A percentile compares a stretch with the other conserved stretches of the same genome.
phyloP scores from a whole-genome alignment of 2,888 invertebrate genomes.

The Steinernema hermaphroditum region DNA sequence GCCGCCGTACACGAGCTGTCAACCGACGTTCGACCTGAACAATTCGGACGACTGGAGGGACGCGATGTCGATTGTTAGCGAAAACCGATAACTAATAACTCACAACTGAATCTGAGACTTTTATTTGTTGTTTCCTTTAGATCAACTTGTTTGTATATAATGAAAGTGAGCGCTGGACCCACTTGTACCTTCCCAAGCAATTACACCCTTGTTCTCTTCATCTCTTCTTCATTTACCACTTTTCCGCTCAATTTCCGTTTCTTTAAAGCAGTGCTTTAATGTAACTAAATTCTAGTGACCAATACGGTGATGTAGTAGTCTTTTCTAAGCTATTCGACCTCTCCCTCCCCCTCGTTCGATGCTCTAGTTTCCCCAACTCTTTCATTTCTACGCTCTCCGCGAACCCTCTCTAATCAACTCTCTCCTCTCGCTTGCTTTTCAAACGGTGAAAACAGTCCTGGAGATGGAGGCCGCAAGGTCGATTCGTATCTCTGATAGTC shows the following conservation, averaged over 20 bases:
- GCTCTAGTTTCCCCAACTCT: too few species aligned
- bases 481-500: too few species aligned
- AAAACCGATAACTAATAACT: conserved; percentile 26
- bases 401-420: too few species aligned
- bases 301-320: conserved; percentile 22
- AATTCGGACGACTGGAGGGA: conserved; percentile 22
- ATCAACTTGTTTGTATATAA: conserved; percentile 16
- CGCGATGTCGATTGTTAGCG: conserved; percentile 4
- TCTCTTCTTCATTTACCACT: background rate
- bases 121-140: background rate
- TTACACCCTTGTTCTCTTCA: background rate
- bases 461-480: too few species aligned
- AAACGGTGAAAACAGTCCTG: too few species aligned
- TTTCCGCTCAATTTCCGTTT: background rate
- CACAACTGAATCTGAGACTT: conserved; percentile 14
- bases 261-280: conserved; percentile 28
- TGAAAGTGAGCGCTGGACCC: conserved; percentile 24
- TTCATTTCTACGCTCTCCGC: too few species aligned
- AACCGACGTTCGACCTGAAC: background rate
- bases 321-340: background rate
- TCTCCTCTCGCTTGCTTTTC: too few species aligned
- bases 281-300: conserved; percentile 24
- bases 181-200: conserved; percentile 18
- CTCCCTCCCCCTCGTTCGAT: too few species aligned
- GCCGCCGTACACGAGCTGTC: conserved; percentile 8